Conservation (phyloP, 2,113 vertebrate species). For the rat (Rattus norvegicus) region DNA sequence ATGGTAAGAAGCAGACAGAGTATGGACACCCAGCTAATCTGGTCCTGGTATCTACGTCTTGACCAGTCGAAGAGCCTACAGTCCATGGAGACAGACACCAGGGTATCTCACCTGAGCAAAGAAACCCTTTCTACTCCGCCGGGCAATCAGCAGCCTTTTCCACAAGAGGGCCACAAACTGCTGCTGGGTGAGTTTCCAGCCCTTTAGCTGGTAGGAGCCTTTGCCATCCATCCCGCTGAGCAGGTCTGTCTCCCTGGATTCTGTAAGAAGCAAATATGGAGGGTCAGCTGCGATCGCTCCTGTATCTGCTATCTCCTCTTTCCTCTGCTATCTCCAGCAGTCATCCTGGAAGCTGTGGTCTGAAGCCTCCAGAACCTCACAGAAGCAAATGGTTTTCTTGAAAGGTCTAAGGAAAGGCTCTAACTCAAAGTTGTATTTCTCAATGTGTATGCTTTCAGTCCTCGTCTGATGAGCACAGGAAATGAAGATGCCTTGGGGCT, state of each 20-base stretch:
- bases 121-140: conserved; percentile 96
- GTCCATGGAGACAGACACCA: not conserved
- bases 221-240: conserved; percentile 92
- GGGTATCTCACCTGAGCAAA: conserved; percentile 95
- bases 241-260: conserved; percentile 93
- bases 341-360: not conserved
- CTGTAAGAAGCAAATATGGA: conserved; percentile 80
- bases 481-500: not conserved
- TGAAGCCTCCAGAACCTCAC: not conserved
- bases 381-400: not conserved
- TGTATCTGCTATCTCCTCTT: not conserved
- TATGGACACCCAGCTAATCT: not conserved
- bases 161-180: conserved; percentile 97
- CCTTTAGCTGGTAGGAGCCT: conserved; percentile 93
- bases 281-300: not conserved
- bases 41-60: not conserved
- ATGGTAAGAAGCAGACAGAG: not conserved
- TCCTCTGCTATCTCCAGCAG: not conserved
- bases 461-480: not conserved
- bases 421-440: not conserved
- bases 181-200: conserved; percentile 94
- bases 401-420: not conserved
- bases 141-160: conserved; percentile 96
- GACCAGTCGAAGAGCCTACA: not conserved
- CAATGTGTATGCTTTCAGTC: not conserved